Percentiles rank a stretch among this genome's conserved stretches.
phyloP scores from a whole-genome alignment of 2,888 invertebrate species.

The Opisthograptis luteolata region DNA sequence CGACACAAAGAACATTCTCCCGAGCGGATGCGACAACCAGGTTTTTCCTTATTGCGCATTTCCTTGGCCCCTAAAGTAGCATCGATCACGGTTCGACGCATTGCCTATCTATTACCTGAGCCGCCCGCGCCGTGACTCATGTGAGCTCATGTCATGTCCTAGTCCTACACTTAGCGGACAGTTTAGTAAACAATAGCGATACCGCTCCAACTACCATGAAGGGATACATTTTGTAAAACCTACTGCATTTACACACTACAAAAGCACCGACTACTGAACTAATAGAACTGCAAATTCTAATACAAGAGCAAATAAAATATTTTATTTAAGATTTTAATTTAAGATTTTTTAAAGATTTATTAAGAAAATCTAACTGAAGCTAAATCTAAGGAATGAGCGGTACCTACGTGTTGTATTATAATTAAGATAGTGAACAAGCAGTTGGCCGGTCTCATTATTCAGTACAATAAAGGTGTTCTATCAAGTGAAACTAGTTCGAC shows the following conservation, averaged over 20 bases:
- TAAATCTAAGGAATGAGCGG: too few species aligned
- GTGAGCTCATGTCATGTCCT: neutral
- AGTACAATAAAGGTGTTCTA: neutral
- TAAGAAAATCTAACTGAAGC: too few species aligned
- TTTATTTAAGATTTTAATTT: too few species aligned
- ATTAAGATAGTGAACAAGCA: too few species aligned
- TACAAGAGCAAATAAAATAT: neutral
- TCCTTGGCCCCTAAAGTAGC: neutral
- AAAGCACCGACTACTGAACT: too few species aligned
- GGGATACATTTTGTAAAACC: too few species aligned
- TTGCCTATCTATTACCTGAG: slow-evolving; percentile 12
- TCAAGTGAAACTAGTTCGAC: slow-evolving; percentile 1
- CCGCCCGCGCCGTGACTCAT: neutral
- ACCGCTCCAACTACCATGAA: neutral
- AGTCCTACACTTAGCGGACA: neutral
- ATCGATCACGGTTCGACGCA: neutral
- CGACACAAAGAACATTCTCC: too few species aligned
- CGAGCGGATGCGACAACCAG: too few species aligned
- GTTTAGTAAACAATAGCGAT: neutral
- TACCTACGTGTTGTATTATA: too few species aligned
- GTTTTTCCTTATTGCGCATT: neutral
- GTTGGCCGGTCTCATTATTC: neutral
- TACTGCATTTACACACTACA: too few species aligned
- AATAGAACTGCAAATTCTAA: neutral
- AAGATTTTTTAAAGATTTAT: too few species aligned